Conservation (phyloP, 2,888 invertebrate genomes). For the Zaprionus obscuricornis region DNA sequence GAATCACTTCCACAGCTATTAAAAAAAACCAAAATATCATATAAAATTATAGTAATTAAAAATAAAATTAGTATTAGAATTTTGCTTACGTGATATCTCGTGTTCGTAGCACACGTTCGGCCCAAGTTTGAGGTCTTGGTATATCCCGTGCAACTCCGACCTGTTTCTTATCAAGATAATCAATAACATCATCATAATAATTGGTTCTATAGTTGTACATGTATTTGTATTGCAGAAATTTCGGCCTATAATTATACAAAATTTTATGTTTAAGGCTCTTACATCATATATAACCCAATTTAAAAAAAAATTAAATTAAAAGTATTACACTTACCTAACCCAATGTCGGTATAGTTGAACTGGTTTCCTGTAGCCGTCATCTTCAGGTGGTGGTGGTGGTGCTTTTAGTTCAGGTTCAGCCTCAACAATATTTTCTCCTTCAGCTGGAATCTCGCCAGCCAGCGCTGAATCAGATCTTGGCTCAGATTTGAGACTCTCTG, state of each 20-base stretch:
- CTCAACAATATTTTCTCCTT: conserved; percentile 76
- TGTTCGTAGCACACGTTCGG: conserved; percentile 90
- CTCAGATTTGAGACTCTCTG: conserved; percentile 80
- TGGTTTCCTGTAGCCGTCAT: conserved; percentile 87
- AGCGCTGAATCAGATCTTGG: conserved; percentile 32
- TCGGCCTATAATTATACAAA: conserved; percentile 85
- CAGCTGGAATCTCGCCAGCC: conserved; percentile 24
- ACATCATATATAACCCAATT: not conserved
- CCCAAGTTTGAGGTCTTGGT: conserved; percentile 93
- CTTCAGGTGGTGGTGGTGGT: conserved; percentile 83
- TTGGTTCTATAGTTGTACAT: conserved; percentile 93
- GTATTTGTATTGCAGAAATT: conserved; percentile 91
- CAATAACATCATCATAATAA: conserved; percentile 94
- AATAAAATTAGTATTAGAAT: not conserved
- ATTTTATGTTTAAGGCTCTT: no score
- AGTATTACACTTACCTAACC: conserved; percentile 86
- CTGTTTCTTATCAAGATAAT: conserved; percentile 91
- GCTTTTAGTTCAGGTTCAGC: conserved; percentile 84
- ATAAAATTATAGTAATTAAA: not conserved
- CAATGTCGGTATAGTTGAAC: conserved; percentile 90
- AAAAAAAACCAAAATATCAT: not conserved
- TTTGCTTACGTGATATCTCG: conserved; percentile 83
- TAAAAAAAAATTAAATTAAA: not conserved
- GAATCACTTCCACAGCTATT: conserved; percentile 56
- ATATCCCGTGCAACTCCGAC: conserved; percentile 88